phyloP scores from a whole-genome alignment of 2,113 vertebrate species.

The Actinemys pallida region DNA sequence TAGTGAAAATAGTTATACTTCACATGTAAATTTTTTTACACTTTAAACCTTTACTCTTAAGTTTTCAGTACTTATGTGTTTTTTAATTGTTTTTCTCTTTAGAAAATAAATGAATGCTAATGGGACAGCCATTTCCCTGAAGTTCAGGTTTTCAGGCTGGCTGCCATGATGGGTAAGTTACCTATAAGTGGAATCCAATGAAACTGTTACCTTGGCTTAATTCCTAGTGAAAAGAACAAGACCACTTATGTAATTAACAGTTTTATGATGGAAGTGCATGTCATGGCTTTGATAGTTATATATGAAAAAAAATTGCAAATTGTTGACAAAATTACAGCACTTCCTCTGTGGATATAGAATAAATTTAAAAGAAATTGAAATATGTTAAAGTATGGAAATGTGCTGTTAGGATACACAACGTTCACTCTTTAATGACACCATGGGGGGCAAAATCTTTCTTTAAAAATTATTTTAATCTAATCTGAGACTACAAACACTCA shows the following conservation, averaged over 20 bases:
- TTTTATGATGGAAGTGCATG: background rate
- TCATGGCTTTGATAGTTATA: slow-evolving; percentile 7
- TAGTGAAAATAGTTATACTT: background rate
- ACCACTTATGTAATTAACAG: background rate
- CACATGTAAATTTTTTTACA: background rate
- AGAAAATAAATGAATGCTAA: slow-evolving; percentile 88
- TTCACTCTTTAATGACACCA: background rate
- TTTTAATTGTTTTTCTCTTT: slow-evolving; percentile 44
- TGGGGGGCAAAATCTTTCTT: background rate
- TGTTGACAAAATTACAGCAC: background rate
- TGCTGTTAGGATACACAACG: background rate
- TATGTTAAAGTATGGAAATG: background rate
- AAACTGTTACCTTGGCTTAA: background rate
- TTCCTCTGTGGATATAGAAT: background rate
- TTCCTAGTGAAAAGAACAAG: background rate
- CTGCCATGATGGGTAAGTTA: slow-evolving; percentile 92
- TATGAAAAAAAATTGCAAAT: background rate
- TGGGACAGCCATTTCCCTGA: slow-evolving; percentile 87
- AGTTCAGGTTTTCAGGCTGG: slow-evolving; percentile 82
- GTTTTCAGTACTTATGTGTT: background rate
- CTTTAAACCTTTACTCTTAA: background rate
- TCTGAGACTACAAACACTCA: background rate
- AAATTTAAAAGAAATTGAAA: background rate
- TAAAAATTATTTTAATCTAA: background rate
- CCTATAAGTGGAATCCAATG: background rate